Percentiles rank a stretch among this genome's conserved stretches.
phyloP scores from a whole-genome alignment of 1,140 invertebrate species.

The Calliphora vicina region DNA sequence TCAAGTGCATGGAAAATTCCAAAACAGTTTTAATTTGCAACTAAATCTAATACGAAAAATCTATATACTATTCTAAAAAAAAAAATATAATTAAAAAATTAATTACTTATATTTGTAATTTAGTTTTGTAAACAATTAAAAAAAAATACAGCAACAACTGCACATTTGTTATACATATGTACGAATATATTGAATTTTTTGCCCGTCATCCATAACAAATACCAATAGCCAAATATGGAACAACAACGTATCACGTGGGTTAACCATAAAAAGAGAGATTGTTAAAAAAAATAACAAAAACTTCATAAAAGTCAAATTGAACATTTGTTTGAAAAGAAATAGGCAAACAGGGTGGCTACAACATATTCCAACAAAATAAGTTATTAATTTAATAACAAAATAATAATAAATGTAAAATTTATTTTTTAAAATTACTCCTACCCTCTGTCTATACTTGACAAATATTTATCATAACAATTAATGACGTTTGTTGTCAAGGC shows the following conservation, averaged over 20 bases:
- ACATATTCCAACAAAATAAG: too few relatives aligned
- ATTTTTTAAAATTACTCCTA: too few relatives aligned
- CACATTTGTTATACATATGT: not conserved
- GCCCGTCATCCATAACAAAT: not conserved
- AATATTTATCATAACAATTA: too few relatives aligned
- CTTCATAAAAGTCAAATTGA: not conserved
- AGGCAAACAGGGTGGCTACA: not conserved
- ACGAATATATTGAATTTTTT: not conserved
- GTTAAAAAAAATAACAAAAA: too few relatives aligned
- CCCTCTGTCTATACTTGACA: too few relatives aligned
- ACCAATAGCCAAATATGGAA: not conserved
- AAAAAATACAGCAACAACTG: not conserved
- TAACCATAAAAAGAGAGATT: slow-evolving; percentile 4
- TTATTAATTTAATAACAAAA: too few relatives aligned
- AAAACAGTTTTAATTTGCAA: too few relatives aligned
- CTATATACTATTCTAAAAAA: too few relatives aligned
- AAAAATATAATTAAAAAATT: not conserved
- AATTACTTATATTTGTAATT: not conserved
- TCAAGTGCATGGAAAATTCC: too few relatives aligned
- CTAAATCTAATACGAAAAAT: too few relatives aligned
- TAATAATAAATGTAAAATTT: too few relatives aligned
- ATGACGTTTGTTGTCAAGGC: too few relatives aligned
- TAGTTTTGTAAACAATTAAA: not conserved
- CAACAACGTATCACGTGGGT: slow-evolving; percentile 6
- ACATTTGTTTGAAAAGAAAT: not conserved